phyloP scores from a whole-genome alignment of 2,888 invertebrate species.

The Drosophila prostipennis region DNA sequence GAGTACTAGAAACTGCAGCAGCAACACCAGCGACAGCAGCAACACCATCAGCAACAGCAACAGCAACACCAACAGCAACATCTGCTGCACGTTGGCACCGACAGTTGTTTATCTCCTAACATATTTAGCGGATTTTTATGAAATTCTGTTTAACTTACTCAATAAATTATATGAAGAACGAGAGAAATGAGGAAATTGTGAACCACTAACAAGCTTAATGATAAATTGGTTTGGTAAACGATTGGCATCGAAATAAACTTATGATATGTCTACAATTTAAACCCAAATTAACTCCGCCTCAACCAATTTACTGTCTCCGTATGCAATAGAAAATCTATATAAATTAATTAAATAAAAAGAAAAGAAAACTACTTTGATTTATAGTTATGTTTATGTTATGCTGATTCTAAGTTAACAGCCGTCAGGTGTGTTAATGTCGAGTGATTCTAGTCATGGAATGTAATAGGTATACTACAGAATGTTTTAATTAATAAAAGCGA shows the following conservation, averaged over 20 bases:
- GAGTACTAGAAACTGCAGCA: slow-evolving; percentile 85
- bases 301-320: slow-evolving; percentile 43
- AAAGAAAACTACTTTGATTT: slow-evolving; percentile 48
- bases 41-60: slow-evolving; percentile 28
- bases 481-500: slow-evolving; percentile 41
- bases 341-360: slow-evolving; percentile 30
- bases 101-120: slow-evolving; percentile 68
- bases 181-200: slow-evolving; percentile 56
- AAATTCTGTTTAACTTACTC: slow-evolving; percentile 75
- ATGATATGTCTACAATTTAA: slow-evolving; percentile 25
- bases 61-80: slow-evolving; percentile 35
- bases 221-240: slow-evolving; percentile 65
- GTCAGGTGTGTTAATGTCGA: slow-evolving; percentile 48
- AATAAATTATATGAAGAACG: slow-evolving; percentile 65
- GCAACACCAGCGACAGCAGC: slow-evolving; percentile 36
- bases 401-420: slow-evolving; percentile 22
- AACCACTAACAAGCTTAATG: slow-evolving; percentile 66
- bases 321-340: slow-evolving; percentile 49
- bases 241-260: slow-evolving; percentile 61
- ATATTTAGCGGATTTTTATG: slow-evolving; percentile 76
- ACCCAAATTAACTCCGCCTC: slow-evolving; percentile 46
- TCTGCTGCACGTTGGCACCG: slow-evolving; percentile 41
- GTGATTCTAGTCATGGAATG: slow-evolving; percentile 73
- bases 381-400: slow-evolving; percentile 48
- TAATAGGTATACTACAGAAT: slow-evolving; percentile 47